A percentile compares a stretch with the other conserved stretches of the same genome.
phyloP scores from a whole-genome alignment of 2,797 vertebrate genomes.

The Loriculus beryllinus region DNA sequence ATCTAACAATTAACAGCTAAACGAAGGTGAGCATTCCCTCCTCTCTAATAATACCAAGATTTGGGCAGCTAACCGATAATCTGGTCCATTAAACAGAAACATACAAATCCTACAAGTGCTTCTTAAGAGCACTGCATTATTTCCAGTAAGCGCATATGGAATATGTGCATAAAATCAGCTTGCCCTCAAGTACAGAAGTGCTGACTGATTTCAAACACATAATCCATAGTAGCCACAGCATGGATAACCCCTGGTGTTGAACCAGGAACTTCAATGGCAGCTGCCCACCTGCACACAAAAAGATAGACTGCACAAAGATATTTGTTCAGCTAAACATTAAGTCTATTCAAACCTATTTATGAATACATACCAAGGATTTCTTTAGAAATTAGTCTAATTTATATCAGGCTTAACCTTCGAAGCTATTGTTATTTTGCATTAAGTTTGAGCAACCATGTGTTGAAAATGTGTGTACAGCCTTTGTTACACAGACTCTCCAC shows the following conservation, averaged over 20 bases:
- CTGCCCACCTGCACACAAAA: not conserved
- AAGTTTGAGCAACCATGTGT: not conserved
- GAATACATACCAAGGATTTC: not conserved
- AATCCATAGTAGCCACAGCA: not conserved
- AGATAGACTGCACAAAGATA: not conserved
- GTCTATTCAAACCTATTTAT: not conserved
- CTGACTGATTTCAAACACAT: not conserved
- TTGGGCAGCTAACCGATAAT: not conserved
- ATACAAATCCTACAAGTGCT: not conserved
- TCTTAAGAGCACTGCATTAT: not conserved
- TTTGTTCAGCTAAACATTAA: not conserved
- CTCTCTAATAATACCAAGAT: not conserved
- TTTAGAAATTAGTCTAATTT: constrained; percentile 7
- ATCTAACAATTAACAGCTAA: not conserved
- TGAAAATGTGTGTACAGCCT: not conserved
- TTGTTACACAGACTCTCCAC: not conserved
- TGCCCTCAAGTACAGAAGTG: not conserved
- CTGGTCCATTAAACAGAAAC: not conserved
- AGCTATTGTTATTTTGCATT: not conserved
- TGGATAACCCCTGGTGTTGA: not conserved
- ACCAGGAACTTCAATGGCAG: not conserved
- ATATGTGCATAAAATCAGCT: not conserved
- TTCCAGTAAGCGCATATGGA: not conserved
- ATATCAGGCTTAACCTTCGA: not conserved
- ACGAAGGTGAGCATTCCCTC: not conserved